phyloP scores from a whole-genome alignment of 1,140 invertebrate species.

The Macrobrachium nipponense region DNA sequence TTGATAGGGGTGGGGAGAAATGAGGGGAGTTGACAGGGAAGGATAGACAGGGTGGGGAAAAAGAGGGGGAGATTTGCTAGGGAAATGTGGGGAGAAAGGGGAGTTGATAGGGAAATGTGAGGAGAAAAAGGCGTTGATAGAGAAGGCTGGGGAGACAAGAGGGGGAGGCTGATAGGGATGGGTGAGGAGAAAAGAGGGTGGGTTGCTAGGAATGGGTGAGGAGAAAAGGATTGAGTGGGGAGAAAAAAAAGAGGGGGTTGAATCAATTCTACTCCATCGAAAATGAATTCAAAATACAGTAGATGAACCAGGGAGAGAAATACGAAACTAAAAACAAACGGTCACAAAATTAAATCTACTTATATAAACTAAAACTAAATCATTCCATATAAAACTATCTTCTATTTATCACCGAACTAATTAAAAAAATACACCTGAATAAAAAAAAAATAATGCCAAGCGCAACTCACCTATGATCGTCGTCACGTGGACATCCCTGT shows the following conservation, averaged over 20 bases:
- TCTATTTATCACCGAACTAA: too few species aligned
- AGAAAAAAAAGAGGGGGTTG: not conserved
- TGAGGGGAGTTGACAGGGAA: too few species aligned
- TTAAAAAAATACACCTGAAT: too few species aligned
- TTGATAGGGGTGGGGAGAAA: not conserved
- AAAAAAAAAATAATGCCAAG: too few species aligned
- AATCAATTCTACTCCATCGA: not conserved
- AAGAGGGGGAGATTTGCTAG: too few species aligned
- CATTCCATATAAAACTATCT: too few species aligned
- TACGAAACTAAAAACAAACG: too few species aligned
- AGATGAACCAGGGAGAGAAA: too few species aligned
- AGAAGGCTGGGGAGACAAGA: not conserved
- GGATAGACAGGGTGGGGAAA: not conserved
- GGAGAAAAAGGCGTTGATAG: not conserved
- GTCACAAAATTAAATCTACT: too few species aligned
- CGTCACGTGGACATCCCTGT: not conserved
- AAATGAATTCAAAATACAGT: too few species aligned
- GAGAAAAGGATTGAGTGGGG: conserved; percentile 12
- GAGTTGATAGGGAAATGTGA: not conserved
- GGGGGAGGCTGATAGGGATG: not conserved
- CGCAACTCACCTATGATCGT: conserved; percentile 51
- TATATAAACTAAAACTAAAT: too few species aligned
- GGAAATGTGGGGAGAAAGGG: not conserved
- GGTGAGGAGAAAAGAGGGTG: not conserved
- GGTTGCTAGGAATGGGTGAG: not conserved